Evolutionary conservation across 2,113 vertebrate genomes (phyloP).

Genomic region (Tor tambroides): DNA sequence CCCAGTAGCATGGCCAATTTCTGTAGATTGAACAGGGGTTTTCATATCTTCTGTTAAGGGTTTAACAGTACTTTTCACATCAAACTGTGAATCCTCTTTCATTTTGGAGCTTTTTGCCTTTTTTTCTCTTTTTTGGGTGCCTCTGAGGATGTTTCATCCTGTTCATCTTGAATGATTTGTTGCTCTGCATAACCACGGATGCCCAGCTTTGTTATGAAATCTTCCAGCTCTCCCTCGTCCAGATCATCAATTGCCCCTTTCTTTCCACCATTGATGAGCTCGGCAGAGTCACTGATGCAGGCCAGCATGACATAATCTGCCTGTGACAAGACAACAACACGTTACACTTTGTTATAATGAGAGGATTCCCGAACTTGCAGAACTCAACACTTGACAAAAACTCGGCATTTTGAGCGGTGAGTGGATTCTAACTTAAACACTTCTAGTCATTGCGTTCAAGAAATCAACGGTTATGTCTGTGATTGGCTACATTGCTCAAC

Average conservation of each 20-base stretch:
- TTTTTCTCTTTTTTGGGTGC: slow-evolving; percentile 54
- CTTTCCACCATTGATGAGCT: slow-evolving; percentile 87
- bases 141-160: background rate
- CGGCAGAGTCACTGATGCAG: slow-evolving; percentile 78
- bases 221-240: slow-evolving; percentile 87
- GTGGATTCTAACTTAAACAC: too few relatives aligned
- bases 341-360: too few relatives aligned
- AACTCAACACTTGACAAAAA: too few relatives aligned
- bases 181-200: slow-evolving; percentile 70
- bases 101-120: slow-evolving; percentile 1
- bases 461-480: too few relatives aligned
- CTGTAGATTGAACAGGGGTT: background rate
- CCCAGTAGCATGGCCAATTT: background rate
- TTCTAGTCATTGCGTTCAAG: too few relatives aligned
- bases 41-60: slow-evolving; percentile 60
- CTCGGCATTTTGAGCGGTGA: too few relatives aligned
- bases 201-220: slow-evolving; percentile 85
- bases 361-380: too few relatives aligned
- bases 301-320: slow-evolving; percentile 88
- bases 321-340: slow-evolving; percentile 65
- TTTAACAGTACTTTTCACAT: background rate
- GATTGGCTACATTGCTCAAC: too few relatives aligned
- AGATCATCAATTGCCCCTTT: slow-evolving; percentile 91
- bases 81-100: background rate
- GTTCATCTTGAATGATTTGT: slow-evolving; percentile 59